Conservation (phyloP, 2,113 vertebrate species). For the Tupaia chinensis region DNA sequence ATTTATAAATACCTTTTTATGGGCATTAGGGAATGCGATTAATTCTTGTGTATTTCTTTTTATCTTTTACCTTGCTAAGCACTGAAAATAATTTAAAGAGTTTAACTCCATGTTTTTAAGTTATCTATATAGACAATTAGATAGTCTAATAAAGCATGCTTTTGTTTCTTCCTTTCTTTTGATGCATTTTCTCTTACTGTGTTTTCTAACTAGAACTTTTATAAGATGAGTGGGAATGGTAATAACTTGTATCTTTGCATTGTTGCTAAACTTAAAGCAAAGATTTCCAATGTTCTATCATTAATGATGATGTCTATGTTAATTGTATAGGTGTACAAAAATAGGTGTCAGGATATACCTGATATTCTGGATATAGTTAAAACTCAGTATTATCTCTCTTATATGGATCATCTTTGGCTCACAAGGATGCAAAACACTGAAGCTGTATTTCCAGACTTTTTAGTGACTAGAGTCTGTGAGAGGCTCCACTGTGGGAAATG, state of each 20-base stretch:
- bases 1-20: background rate
- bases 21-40: background rate
- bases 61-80: background rate
- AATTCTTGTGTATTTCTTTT: background rate
- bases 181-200: background rate
- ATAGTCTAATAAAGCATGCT: background rate
- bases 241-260: background rate
- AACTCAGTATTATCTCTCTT: background rate
- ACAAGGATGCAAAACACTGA: background rate
- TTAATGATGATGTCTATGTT: background rate
- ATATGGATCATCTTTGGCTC: background rate
- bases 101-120: background rate
- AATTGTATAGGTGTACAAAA: background rate
- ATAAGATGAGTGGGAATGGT: background rate
- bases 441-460: background rate
- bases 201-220: background rate
- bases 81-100: constrained; percentile 6
- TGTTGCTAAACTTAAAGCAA: background rate
- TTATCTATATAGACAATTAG: background rate
- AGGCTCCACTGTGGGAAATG: background rate
- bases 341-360: background rate
- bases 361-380: background rate
- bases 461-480: background rate
- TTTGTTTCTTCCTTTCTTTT: background rate
- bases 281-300: background rate